Evolutionary conservation across 2,797 vertebrate genomes (phyloP), one percentile per base, ranked within the genome.

Genomic region (Halcyon chelicuti): DNA sequence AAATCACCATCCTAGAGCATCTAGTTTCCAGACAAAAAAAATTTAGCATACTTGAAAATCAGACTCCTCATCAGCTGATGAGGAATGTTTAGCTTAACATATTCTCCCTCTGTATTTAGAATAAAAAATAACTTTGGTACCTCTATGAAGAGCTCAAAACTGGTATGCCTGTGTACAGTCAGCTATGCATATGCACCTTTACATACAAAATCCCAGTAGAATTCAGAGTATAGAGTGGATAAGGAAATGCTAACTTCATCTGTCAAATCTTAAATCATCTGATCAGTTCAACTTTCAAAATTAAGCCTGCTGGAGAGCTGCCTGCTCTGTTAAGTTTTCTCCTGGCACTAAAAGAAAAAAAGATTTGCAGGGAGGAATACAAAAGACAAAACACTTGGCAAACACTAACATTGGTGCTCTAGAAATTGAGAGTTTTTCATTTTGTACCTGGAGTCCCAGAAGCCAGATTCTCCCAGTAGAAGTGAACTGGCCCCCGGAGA

Each of bases 381-480:
- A 63, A 75, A 81, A 82, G 44, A 80, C 31, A 62, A 96, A 90
- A 73, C 19, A 20, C 42, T 71, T 91, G 70, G 75, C 68, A 89
- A 81, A 44, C 35, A 25, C 65, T 82, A 39, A 47, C 54, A n/a
- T 6, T 67, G 40, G 39, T 62, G 39, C 65, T 93, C 22, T 86
- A 60, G 66, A 87, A 93, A 96, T 40, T 58, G 86, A 88, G 63
- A 86, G 23, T 18, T 96, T 96, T 94, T 95, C 52, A 83, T 96
- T 93, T 82, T 83, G 33, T 93, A 77, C 67, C 42, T 57, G 10
- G 40, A 92, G 77, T 82, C 93, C 85, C 92, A 89, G 79, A 83
- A 76, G 89, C 62, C 80, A 92, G 65, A 78, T 94, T 90, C 66
- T 93, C 83, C 52, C 83, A 55, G 54, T 42, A 91, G 89, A 89